These are phyloP conservation scores for Drosophila leontia DNA, from an alignment of 1,140 invertebrate genomes.

Conservation along the genomic window DNA sequence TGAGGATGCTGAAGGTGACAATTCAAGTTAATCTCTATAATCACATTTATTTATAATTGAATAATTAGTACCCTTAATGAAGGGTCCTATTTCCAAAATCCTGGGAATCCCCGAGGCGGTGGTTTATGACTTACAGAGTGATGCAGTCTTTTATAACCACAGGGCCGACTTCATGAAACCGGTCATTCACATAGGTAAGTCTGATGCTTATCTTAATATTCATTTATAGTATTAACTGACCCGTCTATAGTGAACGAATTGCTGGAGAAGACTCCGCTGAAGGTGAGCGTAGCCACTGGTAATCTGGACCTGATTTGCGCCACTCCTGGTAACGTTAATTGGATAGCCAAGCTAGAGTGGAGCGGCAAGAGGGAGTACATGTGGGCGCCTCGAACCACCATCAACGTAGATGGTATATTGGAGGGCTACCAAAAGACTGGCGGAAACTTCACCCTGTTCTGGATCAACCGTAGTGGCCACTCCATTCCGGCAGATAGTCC, in stretches of 20 bases:
- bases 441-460: constrained; percentile 90
- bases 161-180: constrained; percentile 93
- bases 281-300: constrained; percentile 78
- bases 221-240: constrained; percentile 42
- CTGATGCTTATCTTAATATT: not conserved
- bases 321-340: constrained; percentile 88
- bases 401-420: constrained; percentile 86
- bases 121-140: no score
- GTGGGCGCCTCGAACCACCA: constrained; percentile 85
- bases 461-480: constrained; percentile 89
- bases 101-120: no score
- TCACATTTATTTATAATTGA: no score
- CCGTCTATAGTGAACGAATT: constrained; percentile 87
- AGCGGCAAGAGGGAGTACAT: constrained; percentile 86
- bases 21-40: no score
- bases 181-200: constrained; percentile 88
- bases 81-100: no score
- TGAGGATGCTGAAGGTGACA: no score
- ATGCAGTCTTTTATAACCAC: no score
- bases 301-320: constrained; percentile 90
- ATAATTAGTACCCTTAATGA: no score
- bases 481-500: constrained; percentile 86
- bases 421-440: constrained; percentile 89
- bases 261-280: constrained; percentile 88
- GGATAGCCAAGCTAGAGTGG: constrained; percentile 91